Evolutionary conservation across 1,140 invertebrate genomes (phyloP), one percentile per base, ranked within the genome.

Genomic region (Scaptomyza montana): DNA sequence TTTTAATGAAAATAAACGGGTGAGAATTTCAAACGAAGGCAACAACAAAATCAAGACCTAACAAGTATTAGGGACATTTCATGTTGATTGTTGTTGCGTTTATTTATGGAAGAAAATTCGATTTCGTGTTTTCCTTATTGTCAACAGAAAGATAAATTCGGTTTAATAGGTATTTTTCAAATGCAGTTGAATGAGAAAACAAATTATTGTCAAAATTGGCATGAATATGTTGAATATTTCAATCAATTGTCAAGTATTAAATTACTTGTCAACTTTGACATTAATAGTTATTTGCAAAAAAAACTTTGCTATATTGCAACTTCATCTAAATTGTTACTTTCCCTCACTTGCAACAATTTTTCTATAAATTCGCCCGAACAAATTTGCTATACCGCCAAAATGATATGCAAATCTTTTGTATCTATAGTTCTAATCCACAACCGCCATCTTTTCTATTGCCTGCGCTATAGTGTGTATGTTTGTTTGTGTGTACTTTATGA

Each of bases 391-490:
- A 25, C 36, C 33, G 6, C 33, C 16, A 43, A 59, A 72, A 72
- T 54, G 4, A 16, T 72, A 66, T 72, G 63, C 69, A 72, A 72
- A 72, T 66, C 69, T 49, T 59, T 10, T 45, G 28, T 65, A 54
- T 51, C 25, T 28, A 25, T 30, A 68, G 28, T 13, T 61, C 28
- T 49, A 53, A 12, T 50, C 63, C 39, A 43, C 10, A 3, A 10
- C 10, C 39, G 10, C 39, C 30, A n/a, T 7, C 16, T 9, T 5
- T n/a, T 46, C 45, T 3, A 21, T 30, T 57, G 30, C 43, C 36
- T 12, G 13, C 8, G 6, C 33, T 9, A 9, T 36, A 36, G 6
- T 1, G 9, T 36, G 4, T 67, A 56, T 30, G 21, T 25, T 25
- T 25, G 21, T 25, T 25, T 25, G 21, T 25, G 21, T 25, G 21